Evolutionary conservation across 2,113 vertebrate genomes (phyloP).

Genomic region (Hypanus sabinus): DNA sequence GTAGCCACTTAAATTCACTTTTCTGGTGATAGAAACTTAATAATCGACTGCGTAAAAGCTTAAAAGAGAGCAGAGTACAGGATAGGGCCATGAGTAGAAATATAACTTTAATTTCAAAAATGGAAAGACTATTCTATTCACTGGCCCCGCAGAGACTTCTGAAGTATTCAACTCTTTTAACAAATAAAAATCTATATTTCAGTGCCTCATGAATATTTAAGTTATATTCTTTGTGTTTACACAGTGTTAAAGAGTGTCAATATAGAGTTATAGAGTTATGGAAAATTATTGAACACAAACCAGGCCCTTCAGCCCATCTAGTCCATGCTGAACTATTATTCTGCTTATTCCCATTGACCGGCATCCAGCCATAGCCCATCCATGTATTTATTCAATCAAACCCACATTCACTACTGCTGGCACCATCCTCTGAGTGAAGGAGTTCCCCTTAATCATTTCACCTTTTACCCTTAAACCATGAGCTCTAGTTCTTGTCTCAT

Average conservation of each 20-base stretch:
- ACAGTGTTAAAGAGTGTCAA: not conserved
- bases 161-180: conserved; percentile 7
- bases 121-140: not conserved
- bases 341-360: too few species aligned
- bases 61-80: not conserved
- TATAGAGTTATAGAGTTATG: too few species aligned
- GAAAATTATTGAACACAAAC: too few species aligned
- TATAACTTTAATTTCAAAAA: conserved; percentile 30
- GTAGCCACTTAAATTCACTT: conserved; percentile 12
- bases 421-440: too few species aligned
- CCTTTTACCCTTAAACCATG: too few species aligned
- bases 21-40: not conserved
- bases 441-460: too few species aligned
- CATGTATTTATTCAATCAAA: too few species aligned
- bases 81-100: not conserved
- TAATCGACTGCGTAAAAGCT: not conserved
- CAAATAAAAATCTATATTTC: conserved; percentile 28
- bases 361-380: too few species aligned
- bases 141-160: not conserved
- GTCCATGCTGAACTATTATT: too few species aligned
- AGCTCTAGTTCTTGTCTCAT: too few species aligned
- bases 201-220: not conserved
- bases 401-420: too few species aligned
- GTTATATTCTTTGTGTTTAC: conserved; percentile 14
- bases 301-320: too few species aligned